Base-by-base conservation (phyloP, 2,113 vertebrate genomes). In the Pipra filicauda region DNA sequence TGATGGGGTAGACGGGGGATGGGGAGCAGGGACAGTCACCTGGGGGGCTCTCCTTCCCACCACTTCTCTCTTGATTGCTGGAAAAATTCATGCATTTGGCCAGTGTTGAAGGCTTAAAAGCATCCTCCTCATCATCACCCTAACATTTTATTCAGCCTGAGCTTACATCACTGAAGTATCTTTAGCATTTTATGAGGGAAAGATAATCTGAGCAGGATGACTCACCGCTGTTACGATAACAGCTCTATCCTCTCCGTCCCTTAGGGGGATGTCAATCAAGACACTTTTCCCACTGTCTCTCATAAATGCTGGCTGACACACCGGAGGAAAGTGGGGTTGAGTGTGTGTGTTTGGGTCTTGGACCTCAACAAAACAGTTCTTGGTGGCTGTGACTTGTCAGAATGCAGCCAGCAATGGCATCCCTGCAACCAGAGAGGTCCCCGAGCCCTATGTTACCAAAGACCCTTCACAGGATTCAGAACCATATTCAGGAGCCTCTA, bases 191-290 rank as follows among this genome's bases (percentile, higher is more conserved):
- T 61, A 87, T 30, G 46, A 81, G 54, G 31, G 65, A 46, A 64
- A 87, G 82, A 87, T 76, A 70, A 69, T 86, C 39, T 30, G 41
- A 61, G 57, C 27, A 89, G 76, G 31, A 57, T 84, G 79, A 96
- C 26, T 92, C 61, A 81, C 28, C 2, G 0, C 22, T 9, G 9
- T 37, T 69, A 77, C 0, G 0, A 23, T 31, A 71, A 1, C 51
- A 17, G 51, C 37, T 81, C 61, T 86, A 82, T 43, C 41, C 27
- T 89, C 59, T 86, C 44, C 61, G 87, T 70, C 79, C 83, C 69
- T 61, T 41, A 89, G 65, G 73, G 71, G 31, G 15, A 72, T 9
- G 4, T 92, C 82, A 72, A 69, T 85, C 76, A 81, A 41, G 51
- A 43, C 1, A 5, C 33, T 70, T 35, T 71, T 52, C 43, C 59